Evolutionary conservation across 2,888 invertebrate species (phyloP).

Genomic region (Loripinus fragilis): DNA sequence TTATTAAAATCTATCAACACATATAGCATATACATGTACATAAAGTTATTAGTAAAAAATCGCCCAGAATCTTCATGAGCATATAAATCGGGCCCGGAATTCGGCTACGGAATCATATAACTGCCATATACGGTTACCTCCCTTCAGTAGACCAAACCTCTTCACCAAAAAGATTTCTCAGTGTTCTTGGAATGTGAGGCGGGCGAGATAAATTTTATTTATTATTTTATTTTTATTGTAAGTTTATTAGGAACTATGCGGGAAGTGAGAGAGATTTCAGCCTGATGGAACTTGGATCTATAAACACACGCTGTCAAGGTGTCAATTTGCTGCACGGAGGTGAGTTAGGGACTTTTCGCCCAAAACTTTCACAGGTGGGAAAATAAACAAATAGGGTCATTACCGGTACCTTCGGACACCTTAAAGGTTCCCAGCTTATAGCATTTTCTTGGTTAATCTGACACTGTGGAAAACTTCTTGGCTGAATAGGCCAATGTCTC

Average conservation of each 20-base stretch:
- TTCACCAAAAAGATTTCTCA: background rate
- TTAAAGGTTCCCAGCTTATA: too few species aligned
- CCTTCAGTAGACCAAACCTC: background rate
- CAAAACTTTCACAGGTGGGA: too few species aligned
- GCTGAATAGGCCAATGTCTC: too few species aligned
- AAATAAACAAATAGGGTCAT: too few species aligned
- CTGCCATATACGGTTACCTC: background rate
- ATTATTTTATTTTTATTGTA: background rate
- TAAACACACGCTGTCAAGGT: conserved; percentile 57
- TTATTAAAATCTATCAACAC: too few species aligned
- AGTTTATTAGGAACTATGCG: background rate
- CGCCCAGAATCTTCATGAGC: too few species aligned
- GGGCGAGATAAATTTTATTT: background rate
- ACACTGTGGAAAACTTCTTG: too few species aligned
- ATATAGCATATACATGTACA: too few species aligned
- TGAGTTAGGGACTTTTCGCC: conserved; percentile 25
- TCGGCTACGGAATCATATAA: background rate
- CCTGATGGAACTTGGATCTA: conserved; percentile 58
- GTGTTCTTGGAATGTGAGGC: background rate
- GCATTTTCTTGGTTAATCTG: too few species aligned
- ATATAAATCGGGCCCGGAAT: too few species aligned
- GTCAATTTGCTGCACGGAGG: conserved; percentile 60
- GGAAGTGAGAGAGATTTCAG: background rate
- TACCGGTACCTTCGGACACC: too few species aligned
- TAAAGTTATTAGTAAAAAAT: too few species aligned